phyloP scores from a whole-genome alignment of 2,888 invertebrate genomes.

The Epinotia nisella region DNA sequence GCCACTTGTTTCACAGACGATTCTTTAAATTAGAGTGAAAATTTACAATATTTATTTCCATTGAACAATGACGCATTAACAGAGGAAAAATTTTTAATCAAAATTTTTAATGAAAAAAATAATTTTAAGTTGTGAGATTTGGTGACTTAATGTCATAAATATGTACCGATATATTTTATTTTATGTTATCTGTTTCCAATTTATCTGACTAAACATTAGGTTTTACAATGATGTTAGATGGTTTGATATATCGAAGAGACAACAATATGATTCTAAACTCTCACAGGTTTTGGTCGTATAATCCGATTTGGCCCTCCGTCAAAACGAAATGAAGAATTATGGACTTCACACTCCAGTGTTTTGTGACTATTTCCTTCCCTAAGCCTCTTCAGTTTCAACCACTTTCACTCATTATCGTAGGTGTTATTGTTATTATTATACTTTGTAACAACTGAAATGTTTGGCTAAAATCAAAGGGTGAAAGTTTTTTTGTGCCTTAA shows the following conservation, averaged over 20 bases:
- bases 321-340: conserved; percentile 80
- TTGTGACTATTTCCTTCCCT: conserved; percentile 79
- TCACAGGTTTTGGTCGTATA: conserved; percentile 54
- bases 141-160: no score
- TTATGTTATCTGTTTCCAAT: no score
- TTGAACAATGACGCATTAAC: no score
- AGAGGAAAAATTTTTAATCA: no score
- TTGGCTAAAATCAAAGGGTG: neutral
- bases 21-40: conserved; percentile 51
- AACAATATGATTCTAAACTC: conserved; percentile 24
- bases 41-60: neutral
- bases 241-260: no score
- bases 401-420: conserved; percentile 70
- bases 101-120: no score
- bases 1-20: conserved; percentile 57
- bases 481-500: no score
- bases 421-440: conserved; percentile 24
- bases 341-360: conserved; percentile 77
- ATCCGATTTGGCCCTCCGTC: conserved; percentile 58
- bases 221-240: no score
- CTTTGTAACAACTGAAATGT: conserved; percentile 19
- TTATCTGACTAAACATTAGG: no score
- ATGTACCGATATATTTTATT: no score
- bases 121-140: no score
- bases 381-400: conserved; percentile 72